Conservation (phyloP, 2,888 invertebrate species). For the Gerris lacustris region DNA sequence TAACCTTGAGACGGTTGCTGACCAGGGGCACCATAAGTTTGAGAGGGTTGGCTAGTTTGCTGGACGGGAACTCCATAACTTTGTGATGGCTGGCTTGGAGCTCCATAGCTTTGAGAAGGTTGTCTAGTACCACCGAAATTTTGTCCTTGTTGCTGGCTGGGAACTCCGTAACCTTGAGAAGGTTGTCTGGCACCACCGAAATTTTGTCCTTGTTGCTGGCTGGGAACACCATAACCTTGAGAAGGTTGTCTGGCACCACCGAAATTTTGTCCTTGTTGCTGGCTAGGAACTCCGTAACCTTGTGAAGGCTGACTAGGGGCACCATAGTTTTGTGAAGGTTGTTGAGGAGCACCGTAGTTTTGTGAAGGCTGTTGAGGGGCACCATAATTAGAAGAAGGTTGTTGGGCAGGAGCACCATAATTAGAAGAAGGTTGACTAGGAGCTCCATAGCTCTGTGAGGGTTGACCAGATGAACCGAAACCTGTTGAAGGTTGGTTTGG, state of each 20-base stretch:
- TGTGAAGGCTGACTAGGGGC: slow-evolving; percentile 24
- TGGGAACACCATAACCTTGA: slow-evolving; percentile 28
- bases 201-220: slow-evolving; percentile 1
- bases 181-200: slow-evolving; percentile 18
- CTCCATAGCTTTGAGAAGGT: slow-evolving; percentile 26
- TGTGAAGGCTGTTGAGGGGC: slow-evolving; percentile 22
- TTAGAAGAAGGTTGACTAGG: slow-evolving; percentile 20
- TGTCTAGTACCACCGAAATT: not conserved
- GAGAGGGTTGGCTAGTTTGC: slow-evolving; percentile 22
- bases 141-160: slow-evolving; percentile 12
- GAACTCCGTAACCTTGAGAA: slow-evolving; percentile 32
- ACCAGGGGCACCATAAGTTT: slow-evolving; percentile 23
- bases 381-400: slow-evolving; percentile 27
- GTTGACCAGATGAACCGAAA: slow-evolving; percentile 19
- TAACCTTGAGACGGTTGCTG: not conserved
- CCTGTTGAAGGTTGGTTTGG: slow-evolving; percentile 15
- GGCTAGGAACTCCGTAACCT: slow-evolving; percentile 32
- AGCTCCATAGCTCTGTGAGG: slow-evolving; percentile 32
- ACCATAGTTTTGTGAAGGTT: slow-evolving; percentile 20
- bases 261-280: slow-evolving; percentile 9
- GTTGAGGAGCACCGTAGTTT: slow-evolving; percentile 21
- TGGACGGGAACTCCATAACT: not conserved
- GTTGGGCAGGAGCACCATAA: slow-evolving; percentile 28
- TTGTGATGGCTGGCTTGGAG: slow-evolving; percentile 23
- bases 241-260: slow-evolving; percentile 16